These are phyloP conservation scores for Halyomorpha halys DNA, from an alignment of 1,140 invertebrate species.

Conservation along the genomic window DNA sequence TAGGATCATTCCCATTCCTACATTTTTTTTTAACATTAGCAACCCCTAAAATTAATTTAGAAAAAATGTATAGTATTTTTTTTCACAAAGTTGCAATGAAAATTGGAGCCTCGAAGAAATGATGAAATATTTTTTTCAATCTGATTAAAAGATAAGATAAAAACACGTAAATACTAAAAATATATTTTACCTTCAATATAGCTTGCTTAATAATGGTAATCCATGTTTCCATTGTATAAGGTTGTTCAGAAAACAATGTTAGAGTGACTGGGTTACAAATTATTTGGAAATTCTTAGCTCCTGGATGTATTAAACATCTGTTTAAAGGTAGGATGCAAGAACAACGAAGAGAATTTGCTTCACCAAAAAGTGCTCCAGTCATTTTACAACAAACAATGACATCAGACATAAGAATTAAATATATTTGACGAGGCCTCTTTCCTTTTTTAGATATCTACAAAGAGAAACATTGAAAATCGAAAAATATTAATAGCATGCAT, in stretches of 20 bases:
- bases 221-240: slow-evolving; percentile 44
- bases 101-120: too few relatives aligned
- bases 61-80: too few relatives aligned
- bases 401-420: slow-evolving; percentile 44
- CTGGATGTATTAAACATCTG: slow-evolving; percentile 46
- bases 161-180: background rate
- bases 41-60: too few relatives aligned
- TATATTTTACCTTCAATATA: slow-evolving; percentile 39
- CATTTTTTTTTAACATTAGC: too few relatives aligned
- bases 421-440: slow-evolving; percentile 35
- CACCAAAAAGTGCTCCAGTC: slow-evolving; percentile 32
- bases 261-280: slow-evolving; percentile 46
- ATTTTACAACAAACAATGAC: slow-evolving; percentile 52
- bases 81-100: too few relatives aligned
- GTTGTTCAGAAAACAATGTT: slow-evolving; percentile 45
- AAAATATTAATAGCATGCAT: too few relatives aligned
- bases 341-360: slow-evolving; percentile 39
- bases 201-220: slow-evolving; percentile 43
- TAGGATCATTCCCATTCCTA: too few relatives aligned
- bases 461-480: background rate
- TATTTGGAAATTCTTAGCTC: slow-evolving; percentile 46
- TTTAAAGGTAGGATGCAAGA: slow-evolving; percentile 48
- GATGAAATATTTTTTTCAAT: too few relatives aligned
- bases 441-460: slow-evolving; percentile 26
- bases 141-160: too few relatives aligned